These are phyloP conservation scores for Machimus rusticus DNA, from an alignment of 2,888 invertebrate genomes.

Conservation along the genomic window DNA sequence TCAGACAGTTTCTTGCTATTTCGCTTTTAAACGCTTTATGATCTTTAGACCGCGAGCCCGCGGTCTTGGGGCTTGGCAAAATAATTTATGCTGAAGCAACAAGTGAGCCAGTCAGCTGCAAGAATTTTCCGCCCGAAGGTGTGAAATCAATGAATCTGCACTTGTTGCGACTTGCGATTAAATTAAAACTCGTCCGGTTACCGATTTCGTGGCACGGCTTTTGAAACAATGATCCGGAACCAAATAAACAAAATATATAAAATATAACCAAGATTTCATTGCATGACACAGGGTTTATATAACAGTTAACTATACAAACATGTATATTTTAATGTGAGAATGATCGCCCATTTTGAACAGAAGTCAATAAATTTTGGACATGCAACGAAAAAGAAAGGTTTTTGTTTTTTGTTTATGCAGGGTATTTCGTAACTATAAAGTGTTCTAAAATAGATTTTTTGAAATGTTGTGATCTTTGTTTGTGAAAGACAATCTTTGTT, in stretches of 20 bases:
- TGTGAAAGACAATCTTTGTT: too few species aligned
- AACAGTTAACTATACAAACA: background rate
- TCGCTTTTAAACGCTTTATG: background rate
- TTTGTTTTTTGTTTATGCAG: too few species aligned
- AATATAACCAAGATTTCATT: background rate
- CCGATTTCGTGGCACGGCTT: background rate
- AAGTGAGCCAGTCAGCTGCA: background rate
- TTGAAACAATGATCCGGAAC: background rate
- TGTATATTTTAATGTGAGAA: too few species aligned
- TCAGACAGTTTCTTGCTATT: background rate
- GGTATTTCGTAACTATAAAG: too few species aligned
- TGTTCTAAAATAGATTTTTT: too few species aligned
- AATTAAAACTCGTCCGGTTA: background rate
- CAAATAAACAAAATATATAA: background rate
- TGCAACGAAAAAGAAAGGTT: too few species aligned
- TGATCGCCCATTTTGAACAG: too few species aligned
- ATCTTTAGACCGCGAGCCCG: background rate
- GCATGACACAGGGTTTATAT: background rate
- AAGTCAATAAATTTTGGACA: background rate
- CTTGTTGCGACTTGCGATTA: background rate
- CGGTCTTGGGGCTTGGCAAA: background rate
- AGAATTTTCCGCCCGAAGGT: background rate
- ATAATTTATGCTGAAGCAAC: background rate
- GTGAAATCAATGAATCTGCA: conserved; percentile 10
- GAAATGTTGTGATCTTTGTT: too few species aligned